phyloP scores from a whole-genome alignment of 2,888 invertebrate species.

The Drosophila anceps region DNA sequence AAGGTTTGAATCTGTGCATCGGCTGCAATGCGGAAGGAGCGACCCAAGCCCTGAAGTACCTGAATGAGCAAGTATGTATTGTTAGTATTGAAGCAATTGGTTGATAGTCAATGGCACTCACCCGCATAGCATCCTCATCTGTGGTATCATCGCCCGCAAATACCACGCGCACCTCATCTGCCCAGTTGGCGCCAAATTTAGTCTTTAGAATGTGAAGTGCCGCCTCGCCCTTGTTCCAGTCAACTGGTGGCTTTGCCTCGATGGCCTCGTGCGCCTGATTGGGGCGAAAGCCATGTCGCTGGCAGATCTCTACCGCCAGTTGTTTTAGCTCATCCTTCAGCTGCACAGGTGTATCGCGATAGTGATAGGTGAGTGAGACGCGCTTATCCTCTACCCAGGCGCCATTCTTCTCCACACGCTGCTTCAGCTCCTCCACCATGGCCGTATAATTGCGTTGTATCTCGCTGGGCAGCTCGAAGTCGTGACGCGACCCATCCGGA shows the following conservation, averaged over 20 bases:
- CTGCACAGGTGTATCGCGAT: conserved; percentile 88
- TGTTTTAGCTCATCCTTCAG: conserved; percentile 86
- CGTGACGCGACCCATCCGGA: conserved; percentile 90
- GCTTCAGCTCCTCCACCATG: conserved; percentile 88
- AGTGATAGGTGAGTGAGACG: conserved; percentile 90
- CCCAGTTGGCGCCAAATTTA: conserved; percentile 91
- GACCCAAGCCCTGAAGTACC: conserved; percentile 90
- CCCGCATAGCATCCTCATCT: conserved; percentile 96
- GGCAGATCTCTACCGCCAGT: conserved; percentile 88
- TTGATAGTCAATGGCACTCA: conserved; percentile 81
- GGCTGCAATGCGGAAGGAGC: conserved; percentile 90
- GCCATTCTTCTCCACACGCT: conserved; percentile 87
- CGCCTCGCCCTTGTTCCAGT: conserved; percentile 87
- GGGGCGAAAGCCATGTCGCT: conserved; percentile 88
- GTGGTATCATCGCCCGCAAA: conserved; percentile 95
- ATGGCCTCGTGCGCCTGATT: conserved; percentile 90
- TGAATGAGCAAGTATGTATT: conserved; percentile 82
- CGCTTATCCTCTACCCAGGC: conserved; percentile 92
- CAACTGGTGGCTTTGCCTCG: conserved; percentile 91
- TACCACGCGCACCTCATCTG: conserved; percentile 89
- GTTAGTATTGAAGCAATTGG: background rate
- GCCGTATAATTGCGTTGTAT: conserved; percentile 88
- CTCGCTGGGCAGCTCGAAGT: conserved; percentile 89
- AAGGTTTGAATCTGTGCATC: conserved; percentile 89
- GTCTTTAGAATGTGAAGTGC: conserved; percentile 90